Percentiles rank a stretch among this genome's conserved stretches.
Conservation (phyloP, 2,888 invertebrate species). For the Apantesis nais region DNA sequence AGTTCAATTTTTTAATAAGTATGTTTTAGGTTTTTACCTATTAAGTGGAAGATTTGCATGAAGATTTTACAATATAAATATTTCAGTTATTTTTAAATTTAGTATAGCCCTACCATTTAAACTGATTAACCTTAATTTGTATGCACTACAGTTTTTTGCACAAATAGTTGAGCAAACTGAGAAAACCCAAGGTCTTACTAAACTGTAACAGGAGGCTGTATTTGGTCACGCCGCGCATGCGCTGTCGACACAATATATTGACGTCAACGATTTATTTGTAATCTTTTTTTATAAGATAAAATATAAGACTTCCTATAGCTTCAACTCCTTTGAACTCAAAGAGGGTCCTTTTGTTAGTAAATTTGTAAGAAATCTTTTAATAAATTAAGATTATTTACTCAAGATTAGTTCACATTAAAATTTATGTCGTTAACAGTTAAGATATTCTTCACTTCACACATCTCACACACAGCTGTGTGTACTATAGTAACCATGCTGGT, state of each 20-base stretch:
- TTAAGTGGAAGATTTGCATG: too few species aligned
- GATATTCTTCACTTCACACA: too few species aligned
- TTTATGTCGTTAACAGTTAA: neutral
- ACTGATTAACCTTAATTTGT: conserved; percentile 34
- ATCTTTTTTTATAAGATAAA: conserved; percentile 42
- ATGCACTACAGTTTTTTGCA: conserved; percentile 35
- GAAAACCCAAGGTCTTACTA: conserved; percentile 78
- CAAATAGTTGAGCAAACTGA: conserved; percentile 51
- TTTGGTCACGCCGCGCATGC: conserved; percentile 32
- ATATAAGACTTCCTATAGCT: conserved; percentile 50
- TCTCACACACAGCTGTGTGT: too few species aligned
- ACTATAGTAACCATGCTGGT: too few species aligned
- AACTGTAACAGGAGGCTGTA: conserved; percentile 66
- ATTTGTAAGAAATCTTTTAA: neutral
- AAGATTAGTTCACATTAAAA: neutral
- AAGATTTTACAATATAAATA: too few species aligned
- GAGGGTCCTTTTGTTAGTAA: conserved; percentile 18
- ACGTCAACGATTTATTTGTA: conserved; percentile 54
- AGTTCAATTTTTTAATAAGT: too few species aligned
- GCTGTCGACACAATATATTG: conserved; percentile 51
- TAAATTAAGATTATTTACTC: neutral
- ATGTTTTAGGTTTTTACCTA: too few species aligned
- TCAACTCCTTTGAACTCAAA: conserved; percentile 25
- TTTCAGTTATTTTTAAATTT: neutral
- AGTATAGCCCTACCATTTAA: conserved; percentile 19